Evolutionary conservation across 1,140 invertebrate species (phyloP).

Genomic region (Rhopalosiphum maidis): DNA sequence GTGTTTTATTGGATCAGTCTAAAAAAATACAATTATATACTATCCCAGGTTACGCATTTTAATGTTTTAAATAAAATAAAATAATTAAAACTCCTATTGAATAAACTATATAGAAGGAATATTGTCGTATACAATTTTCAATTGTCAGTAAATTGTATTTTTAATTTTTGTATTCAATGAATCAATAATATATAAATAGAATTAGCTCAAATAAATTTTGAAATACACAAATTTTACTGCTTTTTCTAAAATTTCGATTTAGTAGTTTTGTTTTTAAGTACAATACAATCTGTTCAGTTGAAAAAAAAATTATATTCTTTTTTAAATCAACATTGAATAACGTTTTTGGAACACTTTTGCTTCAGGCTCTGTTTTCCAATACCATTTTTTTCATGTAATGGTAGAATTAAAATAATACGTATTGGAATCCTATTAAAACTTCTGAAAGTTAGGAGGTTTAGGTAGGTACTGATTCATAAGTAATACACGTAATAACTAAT

Average conservation of each 20-base stretch:
- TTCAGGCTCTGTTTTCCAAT: background rate
- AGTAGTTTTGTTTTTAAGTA: background rate
- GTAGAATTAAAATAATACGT: background rate
- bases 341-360: background rate
- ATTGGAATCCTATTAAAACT: background rate
- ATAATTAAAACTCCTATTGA: background rate
- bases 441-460: background rate
- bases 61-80: background rate
- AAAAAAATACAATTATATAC: background rate
- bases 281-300: background rate
- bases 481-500: background rate
- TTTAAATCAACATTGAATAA: background rate
- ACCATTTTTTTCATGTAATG: rapidly evolving
- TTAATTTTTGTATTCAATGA: too few relatives aligned
- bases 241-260: background rate
- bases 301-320: too few relatives aligned
- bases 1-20: too few relatives aligned
- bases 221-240: background rate
- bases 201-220: too few relatives aligned
- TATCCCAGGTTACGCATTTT: background rate
- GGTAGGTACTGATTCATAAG: too few relatives aligned
- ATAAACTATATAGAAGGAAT: too few relatives aligned
- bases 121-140: too few relatives aligned
- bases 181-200: too few relatives aligned
- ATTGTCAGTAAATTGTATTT: too few relatives aligned